A percentile compares a stretch with the other conserved stretches of the same genome.
These are phyloP conservation scores for Nasua narica DNA, from an alignment of 2,797 vertebrate genomes.

Conservation along the genomic window DNA sequence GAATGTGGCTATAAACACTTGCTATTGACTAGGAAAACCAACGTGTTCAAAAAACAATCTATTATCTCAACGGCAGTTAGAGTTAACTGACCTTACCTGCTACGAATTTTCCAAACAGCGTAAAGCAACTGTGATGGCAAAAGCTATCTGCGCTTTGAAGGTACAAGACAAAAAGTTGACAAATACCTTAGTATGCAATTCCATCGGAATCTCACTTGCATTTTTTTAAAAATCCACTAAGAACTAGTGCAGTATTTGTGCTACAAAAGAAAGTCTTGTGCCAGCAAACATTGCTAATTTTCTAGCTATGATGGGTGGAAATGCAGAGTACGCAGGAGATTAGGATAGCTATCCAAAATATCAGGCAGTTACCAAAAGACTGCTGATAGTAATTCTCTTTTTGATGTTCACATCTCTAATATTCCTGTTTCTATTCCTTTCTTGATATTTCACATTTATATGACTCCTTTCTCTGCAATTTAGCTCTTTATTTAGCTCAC, in stretches of 20 bases:
- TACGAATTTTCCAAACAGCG: constrained; percentile 13
- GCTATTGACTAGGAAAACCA: neutral
- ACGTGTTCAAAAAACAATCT: neutral
- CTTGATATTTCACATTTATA: constrained; percentile 81
- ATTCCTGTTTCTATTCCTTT: constrained; percentile 67
- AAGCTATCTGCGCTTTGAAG: constrained; percentile 24
- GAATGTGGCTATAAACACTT: neutral
- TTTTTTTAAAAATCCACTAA: neutral
- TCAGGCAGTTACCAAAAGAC: constrained; percentile 55
- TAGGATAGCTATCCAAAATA: neutral
- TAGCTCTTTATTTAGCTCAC: constrained; percentile 86
- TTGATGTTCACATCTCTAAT: constrained; percentile 65
- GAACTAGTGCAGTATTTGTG: constrained; percentile 6
- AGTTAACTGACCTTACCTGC: neutral
- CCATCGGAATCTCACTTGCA: constrained; percentile 7
- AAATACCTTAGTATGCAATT: neutral
- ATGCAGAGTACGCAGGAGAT: neutral
- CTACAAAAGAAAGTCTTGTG: neutral
- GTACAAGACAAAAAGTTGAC: neutral
- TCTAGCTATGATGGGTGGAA: neutral
- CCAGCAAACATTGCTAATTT: constrained; percentile 8
- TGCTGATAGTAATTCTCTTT: constrained; percentile 51
- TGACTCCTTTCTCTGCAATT: constrained; percentile 81
- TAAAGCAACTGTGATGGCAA: neutral
- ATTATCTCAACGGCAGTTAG: neutral